Conservation (phyloP, 1,140 invertebrate genomes). For the Arion vulgaris region DNA sequence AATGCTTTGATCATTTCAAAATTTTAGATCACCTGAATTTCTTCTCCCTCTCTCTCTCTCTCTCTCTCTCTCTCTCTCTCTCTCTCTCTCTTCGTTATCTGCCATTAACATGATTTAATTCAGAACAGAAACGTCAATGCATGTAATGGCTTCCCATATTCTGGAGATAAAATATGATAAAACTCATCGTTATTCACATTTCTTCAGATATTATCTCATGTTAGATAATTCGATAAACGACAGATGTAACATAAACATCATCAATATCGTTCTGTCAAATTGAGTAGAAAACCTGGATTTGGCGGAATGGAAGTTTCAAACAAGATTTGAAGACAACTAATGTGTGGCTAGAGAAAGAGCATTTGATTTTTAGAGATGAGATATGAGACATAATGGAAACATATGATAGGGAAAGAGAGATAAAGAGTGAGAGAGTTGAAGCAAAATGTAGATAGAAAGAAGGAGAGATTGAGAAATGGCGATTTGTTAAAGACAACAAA, state of each 20-base stretch:
- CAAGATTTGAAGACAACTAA: neutral
- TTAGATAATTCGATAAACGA: neutral
- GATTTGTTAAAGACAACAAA: slow-evolving; percentile 19
- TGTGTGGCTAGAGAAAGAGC: neutral
- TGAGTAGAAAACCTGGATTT: neutral
- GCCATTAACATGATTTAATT: no score
- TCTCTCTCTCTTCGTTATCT: no score
- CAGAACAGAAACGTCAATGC: no score
- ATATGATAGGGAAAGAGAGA: neutral
- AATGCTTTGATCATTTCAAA: no score
- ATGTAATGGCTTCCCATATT: no score
- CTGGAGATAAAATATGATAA: no score
- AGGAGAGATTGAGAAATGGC: slow-evolving; percentile 4
- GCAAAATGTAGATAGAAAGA: neutral
- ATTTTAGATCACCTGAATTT: no score
- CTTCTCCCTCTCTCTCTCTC: no score
- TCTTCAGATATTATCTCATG: neutral
- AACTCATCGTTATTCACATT: no score
- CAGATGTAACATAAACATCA: neutral
- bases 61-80: no score
- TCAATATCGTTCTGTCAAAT: neutral
- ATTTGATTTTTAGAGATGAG: neutral
- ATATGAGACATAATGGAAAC: neutral
- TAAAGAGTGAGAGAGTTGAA: neutral
- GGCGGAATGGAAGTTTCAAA: neutral